phyloP scores from a whole-genome alignment of 2,797 vertebrate genomes.

The Gobio occitaniae region DNA sequence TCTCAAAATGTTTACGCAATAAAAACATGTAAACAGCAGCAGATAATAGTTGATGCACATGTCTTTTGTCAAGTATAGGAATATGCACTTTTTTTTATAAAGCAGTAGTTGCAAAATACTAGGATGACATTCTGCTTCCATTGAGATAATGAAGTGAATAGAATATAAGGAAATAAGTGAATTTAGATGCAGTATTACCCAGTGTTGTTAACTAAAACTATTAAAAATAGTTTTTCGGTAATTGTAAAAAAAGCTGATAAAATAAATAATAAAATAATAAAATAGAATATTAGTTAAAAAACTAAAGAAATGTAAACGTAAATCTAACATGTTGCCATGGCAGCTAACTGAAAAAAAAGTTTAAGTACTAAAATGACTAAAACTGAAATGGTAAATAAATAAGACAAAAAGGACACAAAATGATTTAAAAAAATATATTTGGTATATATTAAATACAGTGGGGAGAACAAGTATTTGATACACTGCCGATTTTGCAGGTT shows the following conservation, averaged over 20 bases:
- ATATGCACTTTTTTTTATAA: not conserved
- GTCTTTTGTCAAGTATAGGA: not conserved
- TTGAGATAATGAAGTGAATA: not conserved
- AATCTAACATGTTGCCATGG: not conserved
- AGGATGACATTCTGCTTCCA: not conserved
- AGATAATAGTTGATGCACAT: conserved; percentile 31
- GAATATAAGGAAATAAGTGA: not conserved
- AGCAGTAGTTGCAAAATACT: not conserved
- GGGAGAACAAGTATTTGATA: too few species aligned
- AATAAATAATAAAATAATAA: not conserved
- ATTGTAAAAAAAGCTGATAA: not conserved
- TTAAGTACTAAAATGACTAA: not conserved
- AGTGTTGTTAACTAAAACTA: not conserved
- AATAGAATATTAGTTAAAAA: not conserved
- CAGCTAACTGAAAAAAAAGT: not conserved
- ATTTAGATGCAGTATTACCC: not conserved
- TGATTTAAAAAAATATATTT: not conserved
- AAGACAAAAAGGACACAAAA: not conserved
- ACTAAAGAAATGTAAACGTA: too few species aligned
- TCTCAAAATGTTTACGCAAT: not conserved
- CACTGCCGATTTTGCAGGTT: too few species aligned
- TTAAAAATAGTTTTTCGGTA: not conserved
- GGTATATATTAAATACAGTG: too few species aligned
- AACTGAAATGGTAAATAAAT: not conserved
- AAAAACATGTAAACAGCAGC: not conserved